Evolutionary conservation across 2,113 vertebrate genomes (phyloP).

Genomic region (Chaetodon auriga): DNA sequence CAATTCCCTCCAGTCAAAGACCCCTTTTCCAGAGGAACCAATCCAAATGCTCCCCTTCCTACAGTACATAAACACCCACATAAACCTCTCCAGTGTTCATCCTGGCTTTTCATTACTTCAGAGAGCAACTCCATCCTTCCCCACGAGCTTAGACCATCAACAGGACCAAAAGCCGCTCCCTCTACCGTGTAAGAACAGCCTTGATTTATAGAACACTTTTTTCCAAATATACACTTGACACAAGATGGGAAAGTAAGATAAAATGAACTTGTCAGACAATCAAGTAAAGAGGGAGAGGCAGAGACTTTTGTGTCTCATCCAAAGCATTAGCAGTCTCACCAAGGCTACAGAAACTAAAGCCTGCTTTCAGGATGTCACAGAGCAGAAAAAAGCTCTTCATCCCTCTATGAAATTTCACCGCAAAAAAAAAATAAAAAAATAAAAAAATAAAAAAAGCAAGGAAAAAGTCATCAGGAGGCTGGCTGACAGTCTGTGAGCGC

Average conservation of each 20-base stretch:
- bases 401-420: constrained; percentile 64
- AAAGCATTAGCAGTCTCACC: constrained; percentile 74
- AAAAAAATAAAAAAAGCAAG: constrained; percentile 34
- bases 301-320: constrained; percentile 66
- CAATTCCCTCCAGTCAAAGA: constrained; percentile 67
- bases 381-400: constrained; percentile 71
- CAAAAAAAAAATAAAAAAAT: constrained; percentile 43
- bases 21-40: constrained; percentile 50
- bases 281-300: constrained; percentile 53
- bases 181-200: constrained; percentile 35
- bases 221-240: constrained; percentile 65
- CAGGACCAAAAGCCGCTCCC: constrained; percentile 15
- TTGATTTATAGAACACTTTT: constrained; percentile 55
- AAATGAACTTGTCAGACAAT: constrained; percentile 75
- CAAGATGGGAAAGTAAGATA: constrained; percentile 66
- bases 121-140: constrained; percentile 40
- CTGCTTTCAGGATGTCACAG: constrained; percentile 76
- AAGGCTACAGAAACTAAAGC: constrained; percentile 78
- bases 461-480: constrained; percentile 63
- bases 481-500: constrained; percentile 62
- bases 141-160: constrained; percentile 24
- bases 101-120: constrained; percentile 34
- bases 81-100: constrained; percentile 19
- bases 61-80: constrained; percentile 32
- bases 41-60: constrained; percentile 35